phyloP scores from a whole-genome alignment of 1,140 invertebrate genomes.

The Drosophila kohkoa region DNA sequence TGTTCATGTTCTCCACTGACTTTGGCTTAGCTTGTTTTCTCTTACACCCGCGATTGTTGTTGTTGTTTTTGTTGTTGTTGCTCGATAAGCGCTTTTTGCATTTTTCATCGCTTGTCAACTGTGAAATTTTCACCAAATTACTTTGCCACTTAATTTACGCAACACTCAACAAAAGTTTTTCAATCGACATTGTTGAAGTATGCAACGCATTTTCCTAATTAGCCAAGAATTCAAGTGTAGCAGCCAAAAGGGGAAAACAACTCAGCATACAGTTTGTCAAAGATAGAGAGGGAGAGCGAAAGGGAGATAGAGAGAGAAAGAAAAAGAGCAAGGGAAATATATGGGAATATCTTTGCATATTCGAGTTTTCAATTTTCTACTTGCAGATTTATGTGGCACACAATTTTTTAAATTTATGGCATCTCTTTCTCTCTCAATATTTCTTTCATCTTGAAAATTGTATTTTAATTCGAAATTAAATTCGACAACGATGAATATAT shows the following conservation, averaged over 20 bases:
- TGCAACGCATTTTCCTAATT: conserved; percentile 49
- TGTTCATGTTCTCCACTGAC: background rate
- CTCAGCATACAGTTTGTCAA: background rate
- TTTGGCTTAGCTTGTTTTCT: background rate
- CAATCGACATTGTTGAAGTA: conserved; percentile 40
- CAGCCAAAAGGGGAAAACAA: conserved; percentile 12
- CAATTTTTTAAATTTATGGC: background rate
- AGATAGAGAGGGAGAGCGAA: too few species aligned
- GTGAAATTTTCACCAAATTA: conserved; percentile 38
- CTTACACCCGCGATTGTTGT: conserved; percentile 9
- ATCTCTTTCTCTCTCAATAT: background rate
- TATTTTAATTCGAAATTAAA: too few species aligned
- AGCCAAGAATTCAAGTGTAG: conserved; percentile 12
- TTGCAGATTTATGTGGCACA: conserved; percentile 10
- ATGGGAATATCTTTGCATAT: background rate
- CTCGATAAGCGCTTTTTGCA: conserved; percentile 37
- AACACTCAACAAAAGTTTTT: conserved; percentile 37
- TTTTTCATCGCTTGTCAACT: conserved; percentile 51
- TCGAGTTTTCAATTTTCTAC: background rate
- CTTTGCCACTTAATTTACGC: conserved; percentile 45
- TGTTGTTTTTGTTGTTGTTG: conserved; percentile 1
- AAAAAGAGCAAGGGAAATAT: background rate
- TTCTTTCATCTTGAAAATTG: background rate
- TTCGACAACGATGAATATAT: too few species aligned
- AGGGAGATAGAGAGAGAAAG: background rate